A percentile compares a stretch with the other conserved stretches of the same genome.
These are phyloP conservation scores for Phalacrocorax brasilianus DNA, from an alignment of 2,113 vertebrate genomes.

Conservation along the genomic window DNA sequence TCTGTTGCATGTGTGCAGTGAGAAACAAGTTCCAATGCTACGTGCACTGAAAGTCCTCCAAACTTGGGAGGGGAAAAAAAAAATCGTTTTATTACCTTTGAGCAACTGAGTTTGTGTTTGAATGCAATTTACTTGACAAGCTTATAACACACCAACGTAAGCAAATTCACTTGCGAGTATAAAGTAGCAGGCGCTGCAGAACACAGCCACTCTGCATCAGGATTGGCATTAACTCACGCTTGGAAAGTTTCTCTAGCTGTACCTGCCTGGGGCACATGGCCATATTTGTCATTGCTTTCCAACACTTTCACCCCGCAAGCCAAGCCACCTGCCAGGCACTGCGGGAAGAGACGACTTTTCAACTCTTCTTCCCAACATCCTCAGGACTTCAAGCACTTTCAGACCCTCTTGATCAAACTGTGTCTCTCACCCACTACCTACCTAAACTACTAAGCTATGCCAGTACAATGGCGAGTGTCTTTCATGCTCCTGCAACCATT, in stretches of 20 bases:
- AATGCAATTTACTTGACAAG: background rate
- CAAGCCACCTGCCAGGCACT: background rate
- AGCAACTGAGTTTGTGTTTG: background rate
- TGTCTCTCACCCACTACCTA: rapidly evolving
- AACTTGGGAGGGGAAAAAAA: background rate
- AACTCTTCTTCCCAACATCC: background rate
- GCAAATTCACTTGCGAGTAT: background rate
- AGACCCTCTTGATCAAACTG: background rate
- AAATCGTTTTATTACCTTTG: background rate
- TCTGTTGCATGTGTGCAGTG: too few relatives aligned
- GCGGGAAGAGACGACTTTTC: background rate
- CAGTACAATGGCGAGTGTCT: background rate
- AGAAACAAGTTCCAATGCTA: background rate
- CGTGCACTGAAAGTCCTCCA: background rate
- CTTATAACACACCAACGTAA: background rate
- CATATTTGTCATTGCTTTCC: background rate
- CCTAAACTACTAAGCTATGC: background rate
- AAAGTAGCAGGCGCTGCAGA: background rate
- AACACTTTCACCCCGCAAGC: background rate
- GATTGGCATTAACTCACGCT: background rate
- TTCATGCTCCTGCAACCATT: background rate
- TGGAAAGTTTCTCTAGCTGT: background rate
- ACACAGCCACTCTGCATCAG: background rate
- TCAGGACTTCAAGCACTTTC: background rate
- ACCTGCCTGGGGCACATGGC: background rate